Evolutionary conservation across 2,797 vertebrate genomes (phyloP), one percentile per base, ranked within the genome.

Genomic region (Leucoraja ocellata): DNA sequence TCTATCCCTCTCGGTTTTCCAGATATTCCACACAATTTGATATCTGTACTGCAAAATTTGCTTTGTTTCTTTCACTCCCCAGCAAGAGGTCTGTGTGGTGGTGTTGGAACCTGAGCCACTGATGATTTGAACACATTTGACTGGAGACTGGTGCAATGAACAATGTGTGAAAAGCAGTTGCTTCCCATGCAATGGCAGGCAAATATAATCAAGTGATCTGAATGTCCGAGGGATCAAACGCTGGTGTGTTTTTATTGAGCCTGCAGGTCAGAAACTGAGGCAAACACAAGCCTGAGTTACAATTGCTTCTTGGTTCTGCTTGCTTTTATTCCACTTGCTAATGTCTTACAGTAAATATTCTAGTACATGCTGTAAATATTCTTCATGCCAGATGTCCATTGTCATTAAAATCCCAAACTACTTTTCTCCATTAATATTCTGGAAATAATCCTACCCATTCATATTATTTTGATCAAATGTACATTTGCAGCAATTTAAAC

Each of bases 381-480:
- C 63, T 88, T 76, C 76, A 36, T 28, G 25, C 13, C 4, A 76
- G n/a, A 18, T 54, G 18, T 91, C 21, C 39, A 25, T 6, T 54
- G 36, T 39, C 90, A 73, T 74, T 25, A 88, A 68, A 68, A 76
- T 28, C 21, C 65, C 32, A 65, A 91, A 92, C 39, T 13, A 76
- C 23, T 92, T 74, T 54, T 28, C 4, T 76, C 18, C 90, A 58
- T 92, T 92, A 92, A 46, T 76, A 4, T 39, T 73, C 84, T 65
- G 84, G 21, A 28, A 92, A 39, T 74, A 28, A 8, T 54, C 28
- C 39, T 92, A 76, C 68, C 68, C 23, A 5, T 73, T 91, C 68
- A 54, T 76, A 92, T 92, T 54, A 18, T 71, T 91, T 91, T 91
- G 68, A 91, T 74, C 90, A 32, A 32, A 28, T 63, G 5, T 91